Conservation (phyloP, 2,113 vertebrate species). For the Campylomormyrus numenius region DNA sequence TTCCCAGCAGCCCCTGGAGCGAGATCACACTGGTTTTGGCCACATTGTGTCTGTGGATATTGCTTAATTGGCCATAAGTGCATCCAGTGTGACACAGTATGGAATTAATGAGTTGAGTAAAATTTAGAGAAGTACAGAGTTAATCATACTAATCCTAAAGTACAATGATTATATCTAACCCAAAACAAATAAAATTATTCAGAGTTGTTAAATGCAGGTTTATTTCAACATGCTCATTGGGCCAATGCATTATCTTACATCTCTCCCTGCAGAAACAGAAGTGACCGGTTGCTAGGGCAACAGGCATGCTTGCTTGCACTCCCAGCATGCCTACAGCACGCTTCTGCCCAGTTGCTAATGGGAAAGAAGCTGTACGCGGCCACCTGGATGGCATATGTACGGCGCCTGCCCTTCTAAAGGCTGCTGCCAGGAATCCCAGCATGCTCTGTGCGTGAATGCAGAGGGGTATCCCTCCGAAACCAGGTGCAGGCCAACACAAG, state of each 20-base stretch:
- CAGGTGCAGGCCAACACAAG: background rate
- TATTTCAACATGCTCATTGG: background rate
- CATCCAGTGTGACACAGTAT: background rate
- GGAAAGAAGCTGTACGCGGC: background rate
- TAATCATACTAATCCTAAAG: background rate
- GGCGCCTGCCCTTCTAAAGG: background rate
- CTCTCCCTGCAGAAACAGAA: background rate
- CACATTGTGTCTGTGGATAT: background rate
- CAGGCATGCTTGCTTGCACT: background rate
- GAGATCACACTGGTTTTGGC: background rate
- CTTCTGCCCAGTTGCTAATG: background rate
- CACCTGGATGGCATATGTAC: background rate
- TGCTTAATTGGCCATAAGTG: background rate
- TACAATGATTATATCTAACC: background rate
- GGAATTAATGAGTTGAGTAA: background rate
- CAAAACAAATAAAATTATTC: background rate
- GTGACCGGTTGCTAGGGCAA: background rate
- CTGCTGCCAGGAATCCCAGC: background rate
- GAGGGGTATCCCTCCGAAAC: background rate
- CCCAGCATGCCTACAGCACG: background rate
- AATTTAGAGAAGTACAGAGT: background rate
- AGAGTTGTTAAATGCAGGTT: background rate
- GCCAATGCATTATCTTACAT: background rate
- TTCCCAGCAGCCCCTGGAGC: background rate
- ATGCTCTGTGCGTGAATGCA: background rate